phyloP scores from a whole-genome alignment of 1,140 invertebrate genomes.

The Wasmannia auropunctata region DNA sequence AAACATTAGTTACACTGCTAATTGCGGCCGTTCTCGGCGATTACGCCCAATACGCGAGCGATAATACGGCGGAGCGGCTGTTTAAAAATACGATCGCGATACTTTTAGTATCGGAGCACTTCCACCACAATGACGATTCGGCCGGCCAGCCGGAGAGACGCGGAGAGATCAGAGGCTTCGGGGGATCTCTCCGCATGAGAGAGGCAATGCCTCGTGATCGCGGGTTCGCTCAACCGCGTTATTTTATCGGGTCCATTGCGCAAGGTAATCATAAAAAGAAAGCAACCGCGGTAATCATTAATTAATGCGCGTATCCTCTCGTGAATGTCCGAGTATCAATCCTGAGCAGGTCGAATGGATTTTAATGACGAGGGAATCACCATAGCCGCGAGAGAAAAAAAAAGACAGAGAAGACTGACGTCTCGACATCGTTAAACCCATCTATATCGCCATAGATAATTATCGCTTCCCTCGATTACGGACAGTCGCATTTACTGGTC shows the following conservation, averaged over 20 bases:
- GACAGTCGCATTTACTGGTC: not conserved
- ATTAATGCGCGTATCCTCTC: conserved; percentile 32
- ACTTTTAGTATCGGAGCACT: conserved; percentile 16
- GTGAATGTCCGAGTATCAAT: conserved; percentile 15
- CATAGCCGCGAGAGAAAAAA: not conserved
- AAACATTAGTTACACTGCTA: not conserved
- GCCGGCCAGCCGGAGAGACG: no score
- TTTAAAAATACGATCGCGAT: conserved; percentile 44
- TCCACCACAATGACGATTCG: not conserved
- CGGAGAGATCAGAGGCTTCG: conserved; percentile 9
- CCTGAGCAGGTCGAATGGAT: not conserved
- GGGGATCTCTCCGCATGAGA: conserved; percentile 34
- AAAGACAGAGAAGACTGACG: not conserved
- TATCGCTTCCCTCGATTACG: not conserved
- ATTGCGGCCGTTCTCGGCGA: conserved; percentile 13
- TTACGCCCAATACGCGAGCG: not conserved
- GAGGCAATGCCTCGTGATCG: not conserved
- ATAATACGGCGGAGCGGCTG: not conserved
- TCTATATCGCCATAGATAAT: not conserved
- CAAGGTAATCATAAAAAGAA: conserved; percentile 31
- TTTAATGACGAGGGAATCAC: conserved; percentile 31
- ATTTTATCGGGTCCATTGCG: conserved; percentile 44
- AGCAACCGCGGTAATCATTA: conserved; percentile 37
- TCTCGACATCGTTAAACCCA: not conserved
- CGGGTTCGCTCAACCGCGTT: conserved; percentile 29